phyloP scores from a whole-genome alignment of 2,888 invertebrate genomes.

The Salpingus planirostris region DNA sequence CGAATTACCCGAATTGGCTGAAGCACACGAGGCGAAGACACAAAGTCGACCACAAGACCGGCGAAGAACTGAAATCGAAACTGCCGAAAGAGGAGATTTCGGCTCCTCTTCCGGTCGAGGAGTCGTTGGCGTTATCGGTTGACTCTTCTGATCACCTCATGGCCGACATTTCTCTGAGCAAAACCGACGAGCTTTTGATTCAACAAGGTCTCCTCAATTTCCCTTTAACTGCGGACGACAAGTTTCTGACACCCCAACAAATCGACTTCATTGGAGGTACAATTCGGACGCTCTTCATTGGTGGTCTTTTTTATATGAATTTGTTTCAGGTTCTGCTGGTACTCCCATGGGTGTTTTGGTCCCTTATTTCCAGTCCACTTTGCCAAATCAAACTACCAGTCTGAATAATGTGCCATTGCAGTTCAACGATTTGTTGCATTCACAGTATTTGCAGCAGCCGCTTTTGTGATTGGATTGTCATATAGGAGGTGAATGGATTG shows the following conservation, averaged over 20 bases:
- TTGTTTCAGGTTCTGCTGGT: constrained; percentile 1
- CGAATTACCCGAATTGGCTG: constrained; percentile 49
- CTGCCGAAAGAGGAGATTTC: constrained; percentile 18
- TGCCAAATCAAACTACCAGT: constrained; percentile 8
- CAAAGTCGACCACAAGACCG: constrained; percentile 39
- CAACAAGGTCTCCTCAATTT: constrained; percentile 33
- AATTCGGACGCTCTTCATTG: too few species aligned
- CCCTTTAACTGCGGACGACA: constrained; percentile 28
- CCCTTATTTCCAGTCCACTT: constrained; percentile 29
- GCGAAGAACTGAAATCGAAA: constrained; percentile 27
- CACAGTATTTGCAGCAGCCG: constrained; percentile 22
- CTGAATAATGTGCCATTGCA: constrained; percentile 22
- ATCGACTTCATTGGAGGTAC: constrained; percentile 29
- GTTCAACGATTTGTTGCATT: constrained; percentile 25
- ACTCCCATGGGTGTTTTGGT: constrained; percentile 24
- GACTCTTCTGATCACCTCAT: constrained; percentile 13
- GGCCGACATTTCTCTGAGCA: constrained; percentile 28
- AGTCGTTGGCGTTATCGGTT: not conserved
- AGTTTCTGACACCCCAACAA: constrained; percentile 24
- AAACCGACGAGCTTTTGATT: constrained; percentile 32
- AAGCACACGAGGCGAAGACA: constrained; percentile 52
- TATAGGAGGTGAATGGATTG: too few species aligned
- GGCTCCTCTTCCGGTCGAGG: constrained; percentile 2
- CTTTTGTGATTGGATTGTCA: constrained; percentile 19
- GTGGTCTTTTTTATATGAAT: constrained; percentile 2